These are phyloP conservation scores for Chrysochloris asiatica DNA, from an alignment of 2,113 vertebrate species.

Conservation along the genomic window DNA sequence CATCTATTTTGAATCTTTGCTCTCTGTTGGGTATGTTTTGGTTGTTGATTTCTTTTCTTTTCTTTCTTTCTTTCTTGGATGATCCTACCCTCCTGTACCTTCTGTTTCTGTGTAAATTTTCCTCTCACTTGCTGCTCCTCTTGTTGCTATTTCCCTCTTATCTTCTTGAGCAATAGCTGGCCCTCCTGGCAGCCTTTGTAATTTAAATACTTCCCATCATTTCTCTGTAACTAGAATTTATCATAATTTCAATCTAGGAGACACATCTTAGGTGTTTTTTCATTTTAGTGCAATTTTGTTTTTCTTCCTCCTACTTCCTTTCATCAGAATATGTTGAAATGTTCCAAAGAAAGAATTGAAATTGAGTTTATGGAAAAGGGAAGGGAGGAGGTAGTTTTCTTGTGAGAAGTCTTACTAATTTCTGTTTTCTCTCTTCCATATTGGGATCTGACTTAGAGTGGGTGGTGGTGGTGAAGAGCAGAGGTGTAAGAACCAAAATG, in stretches of 20 bases:
- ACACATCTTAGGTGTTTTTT: neutral
- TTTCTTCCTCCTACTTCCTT: conserved; percentile 10
- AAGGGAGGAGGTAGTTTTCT: neutral
- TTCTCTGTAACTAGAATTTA: neutral
- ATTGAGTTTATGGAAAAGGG: neutral
- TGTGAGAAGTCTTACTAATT: neutral
- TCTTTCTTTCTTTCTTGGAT: neutral
- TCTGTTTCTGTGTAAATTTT: neutral
- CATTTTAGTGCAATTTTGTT: neutral
- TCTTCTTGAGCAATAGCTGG: accelerated
- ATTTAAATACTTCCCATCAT: neutral
- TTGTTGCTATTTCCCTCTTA: neutral
- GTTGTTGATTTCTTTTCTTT: neutral
- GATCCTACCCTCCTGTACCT: neutral
- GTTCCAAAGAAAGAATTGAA: conserved; percentile 16
- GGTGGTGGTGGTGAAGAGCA: neutral
- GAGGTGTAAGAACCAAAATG: accelerated
- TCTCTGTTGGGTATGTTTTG: neutral
- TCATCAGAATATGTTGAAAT: neutral
- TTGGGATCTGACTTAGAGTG: neutral
- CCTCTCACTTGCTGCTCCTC: neutral
- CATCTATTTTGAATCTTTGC: neutral
- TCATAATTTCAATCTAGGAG: neutral
- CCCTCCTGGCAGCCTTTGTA: accelerated
- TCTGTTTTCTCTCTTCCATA: neutral